These are phyloP conservation scores for Galerucella calmariensis DNA, from an alignment of 2,888 invertebrate genomes.

Conservation along the genomic window DNA sequence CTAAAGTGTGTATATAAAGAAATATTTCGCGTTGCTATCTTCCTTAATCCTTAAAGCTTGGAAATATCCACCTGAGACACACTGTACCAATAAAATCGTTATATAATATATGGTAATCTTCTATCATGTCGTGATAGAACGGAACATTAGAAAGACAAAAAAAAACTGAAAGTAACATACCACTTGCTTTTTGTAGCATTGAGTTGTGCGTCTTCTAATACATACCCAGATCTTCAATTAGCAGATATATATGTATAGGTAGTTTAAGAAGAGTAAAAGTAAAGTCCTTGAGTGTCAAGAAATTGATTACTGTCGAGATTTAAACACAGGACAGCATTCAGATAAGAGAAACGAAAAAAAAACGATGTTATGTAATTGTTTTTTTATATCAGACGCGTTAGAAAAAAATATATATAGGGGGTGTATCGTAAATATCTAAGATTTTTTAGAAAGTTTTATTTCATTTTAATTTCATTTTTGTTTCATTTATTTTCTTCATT, in stretches of 20 bases:
- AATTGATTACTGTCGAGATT: background rate
- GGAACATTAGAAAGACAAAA: background rate
- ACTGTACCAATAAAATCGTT: background rate
- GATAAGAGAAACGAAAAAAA: background rate
- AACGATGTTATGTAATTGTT: background rate
- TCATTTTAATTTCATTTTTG: no score
- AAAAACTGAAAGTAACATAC: conserved; percentile 10
- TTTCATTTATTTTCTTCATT: no score
- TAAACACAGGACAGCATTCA: background rate
- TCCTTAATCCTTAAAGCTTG: no score
- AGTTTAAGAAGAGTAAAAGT: conserved; percentile 16
- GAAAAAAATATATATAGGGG: no score
- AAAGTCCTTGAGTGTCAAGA: conserved; percentile 22
- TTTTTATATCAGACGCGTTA: background rate
- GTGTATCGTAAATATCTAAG: background rate
- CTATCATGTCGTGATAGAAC: conserved; percentile 12
- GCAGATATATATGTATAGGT: background rate
- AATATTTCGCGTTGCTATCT: no score
- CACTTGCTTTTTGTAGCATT: background rate
- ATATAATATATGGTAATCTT: conserved; percentile 2
- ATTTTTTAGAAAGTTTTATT: no score
- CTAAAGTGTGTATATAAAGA: no score
- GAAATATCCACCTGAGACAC: no score
- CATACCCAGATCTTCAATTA: conserved; percentile 16
- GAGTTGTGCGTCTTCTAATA: background rate